Evolutionary conservation across 2,888 invertebrate species (phyloP).

Genomic region (Pterobdella sp.): DNA sequence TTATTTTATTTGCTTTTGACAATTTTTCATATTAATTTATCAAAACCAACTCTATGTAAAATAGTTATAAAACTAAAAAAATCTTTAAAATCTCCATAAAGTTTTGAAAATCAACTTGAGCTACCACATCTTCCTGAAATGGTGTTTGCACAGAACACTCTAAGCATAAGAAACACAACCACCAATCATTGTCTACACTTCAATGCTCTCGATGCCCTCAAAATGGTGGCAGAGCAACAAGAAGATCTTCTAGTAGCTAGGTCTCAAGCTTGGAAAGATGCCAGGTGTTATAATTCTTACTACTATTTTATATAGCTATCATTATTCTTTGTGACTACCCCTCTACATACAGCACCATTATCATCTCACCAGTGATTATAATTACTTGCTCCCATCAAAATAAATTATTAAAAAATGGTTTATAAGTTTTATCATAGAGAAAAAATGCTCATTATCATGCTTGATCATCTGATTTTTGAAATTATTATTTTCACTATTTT

Average conservation of each 20-base stretch:
- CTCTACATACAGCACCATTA: background rate
- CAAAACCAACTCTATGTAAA: background rate
- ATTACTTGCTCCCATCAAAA: background rate
- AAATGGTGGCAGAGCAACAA: conserved; percentile 58
- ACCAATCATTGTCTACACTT: conserved; percentile 62
- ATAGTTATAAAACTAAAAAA: background rate
- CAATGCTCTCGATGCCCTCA: conserved; percentile 81
- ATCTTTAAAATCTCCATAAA: conserved; percentile 30
- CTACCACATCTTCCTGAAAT: conserved; percentile 95
- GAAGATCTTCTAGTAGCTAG: conserved; percentile 73
- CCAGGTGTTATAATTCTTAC: conserved; percentile 58
- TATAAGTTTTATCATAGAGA: background rate
- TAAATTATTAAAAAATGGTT: background rate
- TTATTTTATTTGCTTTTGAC: conserved; percentile 5
- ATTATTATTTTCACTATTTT: too few relatives aligned
- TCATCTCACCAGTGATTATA: too few relatives aligned
- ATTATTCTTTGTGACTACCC: background rate
- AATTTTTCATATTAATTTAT: background rate
- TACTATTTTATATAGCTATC: conserved; percentile 5
- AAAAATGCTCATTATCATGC: background rate
- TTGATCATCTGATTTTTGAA: too few relatives aligned
- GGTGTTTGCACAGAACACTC: conserved; percentile 86
- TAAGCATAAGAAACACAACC: conserved; percentile 61
- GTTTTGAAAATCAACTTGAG: conserved; percentile 49
- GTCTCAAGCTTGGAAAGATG: conserved; percentile 81